phyloP scores from a whole-genome alignment of 2,797 vertebrate genomes.

The Peromyscus aztecus region DNA sequence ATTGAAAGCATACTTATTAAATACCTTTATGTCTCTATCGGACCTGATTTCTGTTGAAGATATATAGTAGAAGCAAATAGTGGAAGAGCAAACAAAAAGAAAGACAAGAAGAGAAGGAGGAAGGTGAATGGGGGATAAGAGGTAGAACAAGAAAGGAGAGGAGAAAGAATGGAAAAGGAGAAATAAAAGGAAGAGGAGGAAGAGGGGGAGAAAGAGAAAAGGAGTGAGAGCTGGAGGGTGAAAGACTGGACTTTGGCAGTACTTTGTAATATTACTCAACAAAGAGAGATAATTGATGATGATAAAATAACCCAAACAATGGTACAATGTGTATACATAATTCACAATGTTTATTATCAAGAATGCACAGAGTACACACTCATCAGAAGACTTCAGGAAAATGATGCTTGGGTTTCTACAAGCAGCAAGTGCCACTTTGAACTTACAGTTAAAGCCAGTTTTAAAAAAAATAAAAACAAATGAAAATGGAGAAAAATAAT shows the following conservation, averaged over 20 bases:
- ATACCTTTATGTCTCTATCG: neutral
- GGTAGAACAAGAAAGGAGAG: neutral
- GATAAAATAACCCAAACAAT: neutral
- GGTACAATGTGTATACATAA: neutral
- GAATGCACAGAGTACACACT: neutral
- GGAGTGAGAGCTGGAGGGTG: neutral
- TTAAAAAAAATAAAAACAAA: neutral
- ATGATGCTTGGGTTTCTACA: neutral
- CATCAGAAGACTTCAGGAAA: neutral
- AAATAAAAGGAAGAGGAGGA: neutral
- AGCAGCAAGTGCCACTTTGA: neutral
- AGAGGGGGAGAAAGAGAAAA: neutral
- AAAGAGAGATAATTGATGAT: neutral
- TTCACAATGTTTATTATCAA: neutral
- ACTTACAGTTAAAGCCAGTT: neutral
- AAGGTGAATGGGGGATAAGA: neutral
- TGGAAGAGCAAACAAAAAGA: neutral
- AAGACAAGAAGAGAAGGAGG: neutral
- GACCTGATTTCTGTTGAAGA: neutral
- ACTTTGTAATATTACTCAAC: neutral
- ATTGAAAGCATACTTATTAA: neutral
- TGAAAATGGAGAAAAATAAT: neutral
- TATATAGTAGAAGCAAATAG: neutral
- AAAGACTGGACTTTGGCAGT: neutral
- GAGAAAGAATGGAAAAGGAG: neutral